Evolutionary conservation across 2,797 vertebrate genomes (phyloP), one percentile per base, ranked within the genome.

Genomic region (Anguilla marmorata): DNA sequence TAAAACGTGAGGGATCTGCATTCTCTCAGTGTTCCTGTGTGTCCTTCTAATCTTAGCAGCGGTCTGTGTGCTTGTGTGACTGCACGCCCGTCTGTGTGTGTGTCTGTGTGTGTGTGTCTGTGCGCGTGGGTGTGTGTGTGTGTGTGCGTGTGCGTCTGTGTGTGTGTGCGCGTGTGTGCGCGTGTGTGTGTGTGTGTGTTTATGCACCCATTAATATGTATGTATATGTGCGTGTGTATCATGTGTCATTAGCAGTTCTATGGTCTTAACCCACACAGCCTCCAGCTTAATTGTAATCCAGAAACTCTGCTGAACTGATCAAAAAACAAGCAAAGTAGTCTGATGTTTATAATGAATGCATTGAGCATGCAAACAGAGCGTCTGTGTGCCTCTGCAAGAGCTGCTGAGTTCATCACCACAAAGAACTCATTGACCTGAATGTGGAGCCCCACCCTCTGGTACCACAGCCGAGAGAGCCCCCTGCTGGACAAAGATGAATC

Each of bases 341-440:
- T 63, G 48, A 85, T 88, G 50, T 88, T 85, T 88, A 88, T 74
- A 85, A 88, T 85, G 86, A 86, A 72, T 82, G 30, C 69, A 60
- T 91, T 85, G 88, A 91, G 82, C 82, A 86, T 89, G 89, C 91
- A 91, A 89, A 91, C 90, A 83, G 84, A 91, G 87, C 84, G 79
- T 87, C 89, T 91, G 89, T 90, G 90, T 86, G 88, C 89, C 63
- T 86, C 90, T 91, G 89, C 74, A 88, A 88, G 89, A 90, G 89
- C 91, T 91, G 91, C 90, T 88, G 48, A 41, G 87, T 88, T 88
- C 87, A 74, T 88, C 95, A 94, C 93, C 93, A 96, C 94, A 95
- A 95, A 94, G 93, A 97, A 96, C 95, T 96, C 94, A 89, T 90
- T 97, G 97, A 97, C 97, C 97, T 96, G 94, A 92, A 97, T 95